Evolutionary conservation across 2,113 vertebrate genomes (phyloP).

Genomic region (Lanius ludovicianus): DNA sequence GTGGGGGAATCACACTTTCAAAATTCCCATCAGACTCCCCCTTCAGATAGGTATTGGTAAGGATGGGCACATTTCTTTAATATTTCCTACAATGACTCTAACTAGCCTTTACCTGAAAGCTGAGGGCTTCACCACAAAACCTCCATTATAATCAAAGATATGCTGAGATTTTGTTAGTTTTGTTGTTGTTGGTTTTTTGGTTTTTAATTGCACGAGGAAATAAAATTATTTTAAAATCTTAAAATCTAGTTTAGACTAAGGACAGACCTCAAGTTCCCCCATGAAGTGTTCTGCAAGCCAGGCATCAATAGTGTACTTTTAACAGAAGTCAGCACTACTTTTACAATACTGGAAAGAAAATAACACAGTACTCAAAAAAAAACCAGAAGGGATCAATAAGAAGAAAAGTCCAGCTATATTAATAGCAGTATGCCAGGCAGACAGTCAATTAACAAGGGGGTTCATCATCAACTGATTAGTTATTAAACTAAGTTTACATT

Average conservation of each 20-base stretch:
- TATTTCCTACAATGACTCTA: not conserved
- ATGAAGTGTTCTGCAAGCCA: not conserved
- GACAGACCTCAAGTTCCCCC: not conserved
- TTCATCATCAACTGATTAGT: not conserved
- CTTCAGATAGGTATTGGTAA: not conserved
- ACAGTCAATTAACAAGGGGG: not conserved
- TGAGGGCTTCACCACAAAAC: not conserved
- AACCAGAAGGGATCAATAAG: not conserved
- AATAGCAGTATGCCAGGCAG: not conserved
- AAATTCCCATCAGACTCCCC: not conserved
- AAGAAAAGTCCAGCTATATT: not conserved
- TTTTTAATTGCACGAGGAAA: not conserved
- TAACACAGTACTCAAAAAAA: not conserved
- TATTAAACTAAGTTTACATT: not conserved
- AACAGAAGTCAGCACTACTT: not conserved
- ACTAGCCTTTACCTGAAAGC: not conserved
- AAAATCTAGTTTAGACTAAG: not conserved
- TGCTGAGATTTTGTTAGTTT: not conserved
- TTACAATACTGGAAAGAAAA: not conserved
- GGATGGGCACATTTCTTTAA: not conserved
- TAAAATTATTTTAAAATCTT: not conserved
- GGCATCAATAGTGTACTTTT: not conserved
- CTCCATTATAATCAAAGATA: not conserved
- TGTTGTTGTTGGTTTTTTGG: not conserved
- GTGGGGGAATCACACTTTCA: not conserved